These are phyloP conservation scores for Plutomurus gul DNA, from an alignment of 1,140 invertebrate species.

Conservation along the genomic window DNA sequence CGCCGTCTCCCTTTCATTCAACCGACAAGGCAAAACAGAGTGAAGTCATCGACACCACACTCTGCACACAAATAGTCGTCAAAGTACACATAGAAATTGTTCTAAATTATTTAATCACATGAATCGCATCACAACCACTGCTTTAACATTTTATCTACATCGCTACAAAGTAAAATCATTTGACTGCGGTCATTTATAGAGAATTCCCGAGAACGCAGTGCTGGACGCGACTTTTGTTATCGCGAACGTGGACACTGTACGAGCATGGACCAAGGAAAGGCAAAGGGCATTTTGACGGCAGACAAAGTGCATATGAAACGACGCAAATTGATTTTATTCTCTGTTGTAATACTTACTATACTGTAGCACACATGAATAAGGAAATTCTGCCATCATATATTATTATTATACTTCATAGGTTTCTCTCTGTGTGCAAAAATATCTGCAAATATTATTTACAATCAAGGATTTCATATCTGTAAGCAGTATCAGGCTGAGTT, in stretches of 20 bases:
- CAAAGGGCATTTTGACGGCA: conserved; percentile 4
- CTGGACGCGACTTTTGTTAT: conserved; percentile 11
- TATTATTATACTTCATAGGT: no score
- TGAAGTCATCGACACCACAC: conserved; percentile 7
- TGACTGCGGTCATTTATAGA: conserved; percentile 14
- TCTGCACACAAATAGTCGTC: background rate
- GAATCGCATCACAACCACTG: background rate
- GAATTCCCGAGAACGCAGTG: no score
- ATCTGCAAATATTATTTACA: background rate
- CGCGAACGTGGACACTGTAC: background rate
- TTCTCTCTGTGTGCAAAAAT: background rate
- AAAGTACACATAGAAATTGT: conserved; percentile 14
- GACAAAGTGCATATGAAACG: conserved; percentile 20
- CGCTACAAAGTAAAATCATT: background rate
- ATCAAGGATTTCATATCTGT: conserved; percentile 22
- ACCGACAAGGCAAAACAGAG: background rate
- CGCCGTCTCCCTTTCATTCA: background rate
- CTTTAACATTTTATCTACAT: background rate
- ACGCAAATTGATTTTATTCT: background rate
- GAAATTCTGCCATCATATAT: no score
- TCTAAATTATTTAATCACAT: background rate
- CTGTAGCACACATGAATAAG: background rate
- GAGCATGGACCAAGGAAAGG: background rate
- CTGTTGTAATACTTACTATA: background rate
- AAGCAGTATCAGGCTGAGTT: background rate